These are phyloP conservation scores for Melospiza melodia DNA, from an alignment of 2,113 vertebrate genomes.

Conservation along the genomic window DNA sequence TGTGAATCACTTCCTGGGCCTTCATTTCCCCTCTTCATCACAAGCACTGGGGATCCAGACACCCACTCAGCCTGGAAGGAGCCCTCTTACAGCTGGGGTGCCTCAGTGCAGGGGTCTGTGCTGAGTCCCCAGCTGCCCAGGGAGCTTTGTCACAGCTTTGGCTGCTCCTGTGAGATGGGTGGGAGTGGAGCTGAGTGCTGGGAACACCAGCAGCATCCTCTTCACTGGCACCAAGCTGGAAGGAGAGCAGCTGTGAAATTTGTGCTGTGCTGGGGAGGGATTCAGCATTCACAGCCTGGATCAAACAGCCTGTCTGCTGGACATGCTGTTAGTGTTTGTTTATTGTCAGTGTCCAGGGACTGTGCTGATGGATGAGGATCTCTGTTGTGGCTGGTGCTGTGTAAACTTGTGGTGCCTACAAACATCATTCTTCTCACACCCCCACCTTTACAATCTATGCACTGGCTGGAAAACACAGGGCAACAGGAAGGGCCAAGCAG, in stretches of 20 bases:
- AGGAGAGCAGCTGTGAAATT: not conserved
- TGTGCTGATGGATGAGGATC: not conserved
- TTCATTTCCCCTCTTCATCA: not conserved
- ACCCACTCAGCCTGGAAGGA: not conserved
- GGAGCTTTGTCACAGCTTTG: not conserved
- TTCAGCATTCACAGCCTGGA: rapidly evolving
- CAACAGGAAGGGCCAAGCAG: not conserved
- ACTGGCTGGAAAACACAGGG: not conserved
- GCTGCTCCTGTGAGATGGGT: not conserved
- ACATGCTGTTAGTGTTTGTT: not conserved
- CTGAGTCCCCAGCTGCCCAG: not conserved
- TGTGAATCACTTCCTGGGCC: not conserved
- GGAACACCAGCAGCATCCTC: not conserved
- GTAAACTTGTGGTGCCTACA: not conserved
- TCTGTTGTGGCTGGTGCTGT: not conserved
- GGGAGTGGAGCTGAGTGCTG: not conserved
- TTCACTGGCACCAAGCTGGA: not conserved
- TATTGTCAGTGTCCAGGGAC: not conserved
- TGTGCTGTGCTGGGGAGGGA: not conserved
- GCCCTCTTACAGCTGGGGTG: not conserved
- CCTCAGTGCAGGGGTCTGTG: not conserved
- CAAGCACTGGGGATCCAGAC: not conserved
- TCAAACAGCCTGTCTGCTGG: not conserved
- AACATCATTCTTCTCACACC: not conserved
- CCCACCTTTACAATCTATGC: not conserved